Evolutionary conservation across 2,797 vertebrate species (phyloP).

Genomic region (Eupleurogrammus muticus): DNA sequence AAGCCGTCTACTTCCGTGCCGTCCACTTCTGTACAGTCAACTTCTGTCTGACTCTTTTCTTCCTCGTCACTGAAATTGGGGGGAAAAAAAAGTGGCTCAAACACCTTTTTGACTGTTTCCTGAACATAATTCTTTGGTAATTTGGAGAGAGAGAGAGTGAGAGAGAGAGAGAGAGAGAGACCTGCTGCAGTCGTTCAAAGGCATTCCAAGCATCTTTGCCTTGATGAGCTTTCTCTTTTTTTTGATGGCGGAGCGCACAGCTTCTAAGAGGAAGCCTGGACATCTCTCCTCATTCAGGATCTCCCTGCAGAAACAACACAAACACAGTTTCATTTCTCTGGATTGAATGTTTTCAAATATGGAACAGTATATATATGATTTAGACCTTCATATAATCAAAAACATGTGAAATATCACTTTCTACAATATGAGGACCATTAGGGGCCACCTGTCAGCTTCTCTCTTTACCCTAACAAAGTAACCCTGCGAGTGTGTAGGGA

Average conservation of each 20-base stretch:
- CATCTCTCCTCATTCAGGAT: slow-evolving; percentile 91
- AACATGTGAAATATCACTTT: too few species aligned
- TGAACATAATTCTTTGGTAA: background rate
- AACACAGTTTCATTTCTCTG: background rate
- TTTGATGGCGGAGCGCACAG: slow-evolving; percentile 89
- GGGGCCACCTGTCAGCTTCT: background rate
- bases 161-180: slow-evolving; percentile 50
- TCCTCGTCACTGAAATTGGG: slow-evolving; percentile 89
- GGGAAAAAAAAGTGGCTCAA: background rate
- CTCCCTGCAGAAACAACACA: slow-evolving; percentile 83
- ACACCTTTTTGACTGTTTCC: background rate
- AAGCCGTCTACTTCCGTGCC: slow-evolving; percentile 73
- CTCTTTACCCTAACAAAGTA: background rate
- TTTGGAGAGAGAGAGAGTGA: slow-evolving; percentile 47
- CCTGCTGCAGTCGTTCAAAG: slow-evolving; percentile 89
- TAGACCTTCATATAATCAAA: too few species aligned
- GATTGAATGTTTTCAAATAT: too few species aligned
- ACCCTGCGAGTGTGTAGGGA: background rate
- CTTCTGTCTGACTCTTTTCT: slow-evolving; percentile 80
- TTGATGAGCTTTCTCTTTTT: slow-evolving; percentile 92
- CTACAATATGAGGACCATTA: too few species aligned
- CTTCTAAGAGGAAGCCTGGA: slow-evolving; percentile 90
- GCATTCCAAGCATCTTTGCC: slow-evolving; percentile 95
- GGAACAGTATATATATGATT: too few species aligned
- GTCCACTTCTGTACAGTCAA: slow-evolving; percentile 73